Conservation (phyloP, 2,113 vertebrate genomes). For the Archocentrus centrarchus region DNA sequence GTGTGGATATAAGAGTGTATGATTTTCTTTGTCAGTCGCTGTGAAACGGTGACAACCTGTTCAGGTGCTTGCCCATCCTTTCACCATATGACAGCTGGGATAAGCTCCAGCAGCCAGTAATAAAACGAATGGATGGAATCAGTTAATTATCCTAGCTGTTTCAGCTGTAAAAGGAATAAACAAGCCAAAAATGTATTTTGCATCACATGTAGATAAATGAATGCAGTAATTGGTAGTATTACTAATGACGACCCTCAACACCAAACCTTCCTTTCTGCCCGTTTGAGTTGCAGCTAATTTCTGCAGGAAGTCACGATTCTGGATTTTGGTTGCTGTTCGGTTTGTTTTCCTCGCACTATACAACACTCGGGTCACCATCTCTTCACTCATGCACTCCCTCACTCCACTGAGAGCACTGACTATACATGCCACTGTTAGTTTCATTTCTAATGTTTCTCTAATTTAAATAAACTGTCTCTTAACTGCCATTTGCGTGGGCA, state of each 20-base stretch:
- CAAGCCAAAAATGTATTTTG: background rate
- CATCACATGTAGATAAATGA: background rate
- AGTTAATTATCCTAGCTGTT: background rate
- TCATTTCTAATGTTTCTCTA: background rate
- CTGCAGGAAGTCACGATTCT: background rate
- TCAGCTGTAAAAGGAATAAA: background rate
- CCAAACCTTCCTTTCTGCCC: slow-evolving; percentile 5
- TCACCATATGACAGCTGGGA: background rate
- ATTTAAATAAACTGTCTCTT: background rate
- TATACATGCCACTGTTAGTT: background rate
- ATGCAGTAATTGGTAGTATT: background rate
- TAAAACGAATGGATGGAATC: slow-evolving; percentile 2
- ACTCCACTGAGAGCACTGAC: background rate
- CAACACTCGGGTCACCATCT: background rate
- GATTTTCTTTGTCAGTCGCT: background rate
- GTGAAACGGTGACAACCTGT: background rate
- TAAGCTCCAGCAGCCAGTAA: background rate
- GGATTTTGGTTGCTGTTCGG: background rate
- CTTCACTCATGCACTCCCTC: background rate
- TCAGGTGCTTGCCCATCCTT: background rate
- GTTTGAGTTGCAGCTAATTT: background rate
- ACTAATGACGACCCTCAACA: background rate
- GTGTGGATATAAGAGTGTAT: background rate
- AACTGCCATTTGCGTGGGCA: background rate
- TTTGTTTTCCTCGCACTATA: background rate